Percentiles rank a stretch among this genome's conserved stretches.
Evolutionary conservation across 2,113 vertebrate genomes (phyloP).

Genomic region (Zosterops hypoxanthus): DNA sequence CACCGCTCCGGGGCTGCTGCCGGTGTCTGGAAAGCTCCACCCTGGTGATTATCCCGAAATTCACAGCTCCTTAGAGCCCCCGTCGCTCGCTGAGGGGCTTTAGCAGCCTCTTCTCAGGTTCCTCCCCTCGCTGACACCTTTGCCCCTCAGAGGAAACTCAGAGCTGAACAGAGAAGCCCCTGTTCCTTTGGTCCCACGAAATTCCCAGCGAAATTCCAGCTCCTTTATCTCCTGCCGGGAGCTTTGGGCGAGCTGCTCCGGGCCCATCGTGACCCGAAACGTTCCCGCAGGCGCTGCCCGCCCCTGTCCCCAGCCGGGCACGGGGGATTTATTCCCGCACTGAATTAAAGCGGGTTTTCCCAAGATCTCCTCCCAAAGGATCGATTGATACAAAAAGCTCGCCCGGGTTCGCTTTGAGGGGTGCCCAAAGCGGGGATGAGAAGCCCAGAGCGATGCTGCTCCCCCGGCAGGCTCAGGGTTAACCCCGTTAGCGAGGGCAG

Average conservation of each 20-base stretch:
- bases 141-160: fast-evolving
- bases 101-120: background rate
- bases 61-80: background rate
- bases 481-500: background rate
- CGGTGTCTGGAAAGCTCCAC: background rate
- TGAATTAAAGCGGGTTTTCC: fast-evolving
- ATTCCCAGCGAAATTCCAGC: background rate
- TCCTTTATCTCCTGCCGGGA: background rate
- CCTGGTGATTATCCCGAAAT: background rate
- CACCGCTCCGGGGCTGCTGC: background rate
- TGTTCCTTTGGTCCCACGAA: background rate
- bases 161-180: background rate
- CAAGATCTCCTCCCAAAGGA: background rate
- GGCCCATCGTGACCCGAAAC: fast-evolving
- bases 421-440: background rate
- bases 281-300: background rate
- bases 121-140: background rate
- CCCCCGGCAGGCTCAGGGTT: background rate
- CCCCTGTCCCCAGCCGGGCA: background rate
- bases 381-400: fast-evolving
- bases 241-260: background rate
- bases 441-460: background rate
- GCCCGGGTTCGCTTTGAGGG: background rate
- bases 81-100: background rate
- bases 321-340: fast-evolving